A percentile compares a stretch with the other conserved stretches of the same genome.
Evolutionary conservation across 1,140 invertebrate species (phyloP).

Genomic region (Gerris buenoi): DNA sequence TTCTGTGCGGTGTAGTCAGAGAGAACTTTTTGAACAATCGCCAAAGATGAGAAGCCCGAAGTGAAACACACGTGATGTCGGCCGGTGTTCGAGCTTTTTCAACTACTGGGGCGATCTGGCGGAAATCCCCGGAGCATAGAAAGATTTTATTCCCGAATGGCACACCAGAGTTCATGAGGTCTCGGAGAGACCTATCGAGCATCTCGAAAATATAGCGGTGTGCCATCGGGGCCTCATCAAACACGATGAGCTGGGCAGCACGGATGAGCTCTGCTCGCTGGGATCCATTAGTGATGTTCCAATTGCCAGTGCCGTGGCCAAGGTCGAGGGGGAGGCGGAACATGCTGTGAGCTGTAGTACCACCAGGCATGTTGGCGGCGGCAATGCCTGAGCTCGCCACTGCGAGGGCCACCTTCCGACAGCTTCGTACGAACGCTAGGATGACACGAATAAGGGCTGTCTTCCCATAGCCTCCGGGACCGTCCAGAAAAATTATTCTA

Average conservation of each 20-base stretch:
- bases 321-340: neutral
- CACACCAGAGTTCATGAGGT: neutral
- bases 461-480: neutral
- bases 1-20: too few species aligned
- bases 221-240: neutral
- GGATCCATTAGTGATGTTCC: neutral
- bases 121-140: neutral
- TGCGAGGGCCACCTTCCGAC: too few species aligned
- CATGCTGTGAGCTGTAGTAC: too few species aligned
- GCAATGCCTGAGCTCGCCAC: too few species aligned
- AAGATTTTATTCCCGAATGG: too few species aligned
- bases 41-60: neutral
- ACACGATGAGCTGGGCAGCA: neutral
- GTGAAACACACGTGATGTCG: neutral
- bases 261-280: neutral
- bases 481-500: neutral
- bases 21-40: too few species aligned
- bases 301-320: too few species aligned
- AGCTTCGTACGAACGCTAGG: too few species aligned
- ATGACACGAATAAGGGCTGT: too few species aligned
- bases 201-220: too few species aligned
- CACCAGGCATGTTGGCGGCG: too few species aligned
- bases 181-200: too few species aligned
- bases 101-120: neutral
- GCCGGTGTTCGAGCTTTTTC: neutral